Evolutionary conservation across 2,888 invertebrate genomes (phyloP).

Genomic region (Dusona sp.): DNA sequence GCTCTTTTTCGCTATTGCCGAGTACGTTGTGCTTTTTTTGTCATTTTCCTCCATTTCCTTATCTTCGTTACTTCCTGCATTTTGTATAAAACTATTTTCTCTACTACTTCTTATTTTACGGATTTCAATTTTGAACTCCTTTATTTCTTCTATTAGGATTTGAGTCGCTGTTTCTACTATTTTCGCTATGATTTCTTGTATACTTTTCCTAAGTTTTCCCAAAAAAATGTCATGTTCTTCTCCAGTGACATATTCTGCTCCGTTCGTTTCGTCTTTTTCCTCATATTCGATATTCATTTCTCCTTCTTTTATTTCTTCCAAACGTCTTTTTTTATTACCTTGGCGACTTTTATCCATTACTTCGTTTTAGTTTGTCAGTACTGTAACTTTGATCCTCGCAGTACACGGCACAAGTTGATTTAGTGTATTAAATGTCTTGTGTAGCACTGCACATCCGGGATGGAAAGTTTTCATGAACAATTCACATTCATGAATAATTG

Average conservation of each 20-base stretch:
- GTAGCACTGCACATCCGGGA: not conserved
- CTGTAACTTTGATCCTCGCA: not conserved
- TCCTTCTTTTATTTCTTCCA: not conserved
- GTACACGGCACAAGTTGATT: not conserved
- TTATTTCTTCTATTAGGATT: no score
- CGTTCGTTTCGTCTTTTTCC: not conserved
- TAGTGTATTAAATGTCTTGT: not conserved
- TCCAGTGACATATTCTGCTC: not conserved
- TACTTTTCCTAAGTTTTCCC: not conserved
- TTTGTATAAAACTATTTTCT: no score
- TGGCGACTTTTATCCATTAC: not conserved
- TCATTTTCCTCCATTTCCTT: slow-evolving; percentile 1
- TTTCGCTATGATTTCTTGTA: not conserved
- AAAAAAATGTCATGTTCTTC: no score
- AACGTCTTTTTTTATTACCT: not conserved
- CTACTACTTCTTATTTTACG: no score
- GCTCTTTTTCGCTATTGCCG: slow-evolving; percentile 16
- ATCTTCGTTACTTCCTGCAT: not conserved
- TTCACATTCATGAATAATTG: not conserved
- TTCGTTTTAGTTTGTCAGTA: not conserved
- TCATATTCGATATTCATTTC: not conserved
- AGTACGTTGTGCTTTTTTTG: slow-evolving; percentile 25
- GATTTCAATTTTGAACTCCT: no score
- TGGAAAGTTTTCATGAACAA: not conserved
- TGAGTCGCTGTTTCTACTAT: no score